Conservation (phyloP, 2,797 vertebrate genomes). For the Chlorospingus flavigularis region DNA sequence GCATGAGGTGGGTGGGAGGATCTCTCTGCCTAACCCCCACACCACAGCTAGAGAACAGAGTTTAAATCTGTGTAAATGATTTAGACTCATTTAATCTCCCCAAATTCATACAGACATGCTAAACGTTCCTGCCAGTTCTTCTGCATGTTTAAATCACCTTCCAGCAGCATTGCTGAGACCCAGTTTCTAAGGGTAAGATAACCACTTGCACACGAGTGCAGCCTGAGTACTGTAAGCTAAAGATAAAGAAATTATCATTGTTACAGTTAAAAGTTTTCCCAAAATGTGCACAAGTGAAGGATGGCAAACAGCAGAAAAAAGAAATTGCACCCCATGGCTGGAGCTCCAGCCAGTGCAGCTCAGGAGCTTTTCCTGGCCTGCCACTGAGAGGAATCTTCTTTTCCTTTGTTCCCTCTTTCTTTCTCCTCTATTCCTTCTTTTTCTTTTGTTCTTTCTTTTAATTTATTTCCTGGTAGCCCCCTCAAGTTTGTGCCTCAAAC, state of each 20-base stretch:
- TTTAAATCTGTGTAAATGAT: background rate
- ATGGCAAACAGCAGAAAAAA: background rate
- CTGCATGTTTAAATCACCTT: background rate
- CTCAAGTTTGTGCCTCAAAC: background rate
- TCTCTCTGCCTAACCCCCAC: background rate
- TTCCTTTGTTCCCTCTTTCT: background rate
- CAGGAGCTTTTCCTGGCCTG: background rate
- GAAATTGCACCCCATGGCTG: background rate
- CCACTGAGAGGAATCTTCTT: fast-evolving
- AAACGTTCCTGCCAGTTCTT: background rate
- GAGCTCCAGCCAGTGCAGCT: background rate
- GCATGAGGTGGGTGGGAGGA: no score
- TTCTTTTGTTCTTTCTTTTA: background rate
- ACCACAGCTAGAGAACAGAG: background rate
- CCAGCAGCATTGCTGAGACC: background rate
- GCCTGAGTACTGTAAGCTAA: background rate
- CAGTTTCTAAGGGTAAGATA: background rate
- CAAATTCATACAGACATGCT: no score
- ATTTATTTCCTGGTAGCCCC: background rate
- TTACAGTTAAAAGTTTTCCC: background rate
- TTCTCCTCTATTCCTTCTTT: background rate
- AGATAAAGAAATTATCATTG: background rate
- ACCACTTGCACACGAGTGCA: background rate
- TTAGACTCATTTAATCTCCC: background rate
- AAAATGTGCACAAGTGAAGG: background rate